Evolutionary conservation across 2,888 invertebrate species (phyloP).

Genomic region (Drosophila percnosoma): DNA sequence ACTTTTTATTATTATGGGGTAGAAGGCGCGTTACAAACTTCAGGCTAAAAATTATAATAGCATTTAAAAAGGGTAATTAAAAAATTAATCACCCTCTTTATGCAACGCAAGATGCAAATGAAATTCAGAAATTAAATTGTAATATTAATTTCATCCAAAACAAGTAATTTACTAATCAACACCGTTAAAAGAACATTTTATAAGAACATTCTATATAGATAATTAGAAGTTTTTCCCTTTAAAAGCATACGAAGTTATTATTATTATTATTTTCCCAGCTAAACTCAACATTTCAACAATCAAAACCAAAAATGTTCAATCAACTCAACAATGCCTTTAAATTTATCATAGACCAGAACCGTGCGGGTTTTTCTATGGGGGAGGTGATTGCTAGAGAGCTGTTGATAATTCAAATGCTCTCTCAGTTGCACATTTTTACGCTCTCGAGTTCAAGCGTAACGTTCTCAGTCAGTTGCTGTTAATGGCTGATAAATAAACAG

Average conservation of each 20-base stretch:
- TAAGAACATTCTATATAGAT: background rate
- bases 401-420: background rate
- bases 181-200: background rate
- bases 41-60: background rate
- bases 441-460: slow-evolving; percentile 4
- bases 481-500: slow-evolving; percentile 31
- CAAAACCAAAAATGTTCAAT: background rate
- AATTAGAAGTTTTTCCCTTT: no score
- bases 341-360: background rate
- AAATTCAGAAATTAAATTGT: background rate
- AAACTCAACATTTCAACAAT: background rate
- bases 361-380: background rate
- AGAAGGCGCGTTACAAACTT: background rate
- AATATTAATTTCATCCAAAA: background rate
- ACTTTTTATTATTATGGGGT: background rate
- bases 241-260: background rate
- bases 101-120: background rate
- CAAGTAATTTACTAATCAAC: background rate
- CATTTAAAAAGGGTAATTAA: background rate
- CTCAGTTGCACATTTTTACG: background rate
- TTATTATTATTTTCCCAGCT: background rate
- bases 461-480: slow-evolving; percentile 7
- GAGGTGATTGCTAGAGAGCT: background rate
- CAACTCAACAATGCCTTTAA: background rate
- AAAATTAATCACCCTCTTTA: background rate